Evolutionary conservation across 2,797 vertebrate genomes (phyloP).

Genomic region (Acanthornis magna): DNA sequence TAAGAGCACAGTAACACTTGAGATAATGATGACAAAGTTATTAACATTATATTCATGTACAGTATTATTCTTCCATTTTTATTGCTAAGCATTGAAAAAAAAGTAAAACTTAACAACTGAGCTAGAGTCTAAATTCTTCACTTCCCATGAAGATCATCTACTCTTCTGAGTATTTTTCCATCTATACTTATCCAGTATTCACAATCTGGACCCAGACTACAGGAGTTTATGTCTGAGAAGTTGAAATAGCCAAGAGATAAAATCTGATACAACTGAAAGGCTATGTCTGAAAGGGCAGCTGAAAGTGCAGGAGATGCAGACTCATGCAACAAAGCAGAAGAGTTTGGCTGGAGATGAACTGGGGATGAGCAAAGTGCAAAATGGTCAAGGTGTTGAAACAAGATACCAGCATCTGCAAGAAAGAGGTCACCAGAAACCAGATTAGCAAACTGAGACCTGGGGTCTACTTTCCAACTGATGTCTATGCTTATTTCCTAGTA

Average conservation of each 20-base stretch:
- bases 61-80: not conserved
- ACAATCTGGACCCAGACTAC: not conserved
- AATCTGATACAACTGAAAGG: not conserved
- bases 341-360: not conserved
- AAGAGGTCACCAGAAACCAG: not conserved
- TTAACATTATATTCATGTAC: not conserved
- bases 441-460: not conserved
- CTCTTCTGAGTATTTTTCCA: not conserved
- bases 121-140: not conserved
- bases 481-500: conserved; percentile 6
- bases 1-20: not conserved
- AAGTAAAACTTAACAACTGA: not conserved
- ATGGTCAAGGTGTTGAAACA: not conserved
- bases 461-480: not conserved
- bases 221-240: not conserved
- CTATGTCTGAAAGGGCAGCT: not conserved
- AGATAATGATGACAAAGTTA: not conserved
- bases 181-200: not conserved
- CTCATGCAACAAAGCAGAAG: not conserved
- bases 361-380: not conserved
- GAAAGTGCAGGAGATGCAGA: not conserved
- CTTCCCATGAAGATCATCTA: not conserved
- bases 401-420: not conserved
- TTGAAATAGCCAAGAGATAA: not conserved
- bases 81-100: not conserved